A percentile compares a stretch with the other conserved stretches of the same genome.
Conservation (phyloP, 2,113 vertebrate genomes). For the Tachysurus fulvidraco region DNA sequence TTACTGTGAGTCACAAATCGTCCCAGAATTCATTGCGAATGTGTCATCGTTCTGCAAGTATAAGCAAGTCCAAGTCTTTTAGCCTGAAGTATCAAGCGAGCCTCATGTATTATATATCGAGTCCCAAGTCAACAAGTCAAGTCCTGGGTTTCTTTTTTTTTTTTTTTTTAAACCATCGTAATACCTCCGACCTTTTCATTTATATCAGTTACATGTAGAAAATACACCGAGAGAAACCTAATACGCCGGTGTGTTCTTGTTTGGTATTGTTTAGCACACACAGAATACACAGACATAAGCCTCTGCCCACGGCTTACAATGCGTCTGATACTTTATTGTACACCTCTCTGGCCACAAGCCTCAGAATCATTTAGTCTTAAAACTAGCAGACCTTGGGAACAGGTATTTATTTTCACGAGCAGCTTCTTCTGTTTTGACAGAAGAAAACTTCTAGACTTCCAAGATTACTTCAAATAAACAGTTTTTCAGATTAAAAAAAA, state of each 20-base stretch:
- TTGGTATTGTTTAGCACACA: not conserved
- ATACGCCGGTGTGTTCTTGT: not conserved
- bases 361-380: not conserved
- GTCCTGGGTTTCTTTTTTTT: not conserved
- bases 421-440: not conserved
- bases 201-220: conserved; percentile 21
- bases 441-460: not conserved
- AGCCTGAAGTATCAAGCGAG: not conserved
- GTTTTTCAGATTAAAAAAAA: not conserved
- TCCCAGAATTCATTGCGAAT: not conserved
- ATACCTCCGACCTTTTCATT: not conserved
- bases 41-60: not conserved
- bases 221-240: not conserved
- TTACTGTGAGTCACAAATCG: not conserved
- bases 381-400: not conserved
- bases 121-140: not conserved
- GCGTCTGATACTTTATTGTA: conserved; percentile 1
- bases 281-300: not conserved
- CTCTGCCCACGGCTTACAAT: not conserved
- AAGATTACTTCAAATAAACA: not conserved
- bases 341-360: conserved; percentile 5
- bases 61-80: conserved; percentile 14
- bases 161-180: not conserved
- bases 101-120: conserved; percentile 3
- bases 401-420: not conserved